Evolutionary conservation across 2,113 vertebrate species (phyloP).

Genomic region (Brachyistius frenatus): DNA sequence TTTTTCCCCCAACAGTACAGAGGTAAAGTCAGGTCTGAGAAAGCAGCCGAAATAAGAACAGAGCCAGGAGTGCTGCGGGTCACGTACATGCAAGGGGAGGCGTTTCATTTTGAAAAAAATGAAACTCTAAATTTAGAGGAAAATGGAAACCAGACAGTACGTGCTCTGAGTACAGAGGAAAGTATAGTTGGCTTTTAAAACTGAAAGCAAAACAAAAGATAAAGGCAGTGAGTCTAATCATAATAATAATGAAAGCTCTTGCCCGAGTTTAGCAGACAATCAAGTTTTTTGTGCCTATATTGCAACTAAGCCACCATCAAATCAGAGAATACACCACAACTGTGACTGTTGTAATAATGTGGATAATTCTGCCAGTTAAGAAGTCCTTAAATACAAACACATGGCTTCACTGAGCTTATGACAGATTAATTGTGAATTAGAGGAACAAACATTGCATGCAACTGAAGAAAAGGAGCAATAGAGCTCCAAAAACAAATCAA

Average conservation of each 20-base stretch:
- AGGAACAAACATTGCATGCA: too few species aligned
- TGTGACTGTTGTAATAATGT: not conserved
- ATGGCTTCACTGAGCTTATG: too few species aligned
- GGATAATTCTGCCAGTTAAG: too few species aligned
- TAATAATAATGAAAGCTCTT: not conserved
- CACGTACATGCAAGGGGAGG: slow-evolving; percentile 64
- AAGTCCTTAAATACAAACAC: too few species aligned
- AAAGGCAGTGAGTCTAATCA: not conserved
- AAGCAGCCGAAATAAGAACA: slow-evolving; percentile 25
- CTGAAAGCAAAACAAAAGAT: not conserved
- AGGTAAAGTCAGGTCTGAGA: slow-evolving; percentile 70
- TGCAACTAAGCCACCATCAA: not conserved
- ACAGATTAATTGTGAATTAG: too few species aligned
- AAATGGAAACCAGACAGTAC: not conserved
- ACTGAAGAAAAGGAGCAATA: too few species aligned
- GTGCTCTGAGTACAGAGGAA: not conserved
- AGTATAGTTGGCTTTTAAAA: not conserved
- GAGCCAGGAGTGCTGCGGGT: slow-evolving; percentile 49
- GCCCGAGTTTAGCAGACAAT: not conserved
- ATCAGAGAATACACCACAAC: not conserved
- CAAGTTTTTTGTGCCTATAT: not conserved
- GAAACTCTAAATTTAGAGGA: slow-evolving; percentile 46
- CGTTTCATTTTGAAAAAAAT: slow-evolving; percentile 6
- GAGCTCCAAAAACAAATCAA: too few species aligned
- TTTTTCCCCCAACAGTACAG: slow-evolving; percentile 21